These are phyloP conservation scores for Gymnoscelis rufifasciata DNA, from an alignment of 2,888 invertebrate genomes.

Conservation along the genomic window DNA sequence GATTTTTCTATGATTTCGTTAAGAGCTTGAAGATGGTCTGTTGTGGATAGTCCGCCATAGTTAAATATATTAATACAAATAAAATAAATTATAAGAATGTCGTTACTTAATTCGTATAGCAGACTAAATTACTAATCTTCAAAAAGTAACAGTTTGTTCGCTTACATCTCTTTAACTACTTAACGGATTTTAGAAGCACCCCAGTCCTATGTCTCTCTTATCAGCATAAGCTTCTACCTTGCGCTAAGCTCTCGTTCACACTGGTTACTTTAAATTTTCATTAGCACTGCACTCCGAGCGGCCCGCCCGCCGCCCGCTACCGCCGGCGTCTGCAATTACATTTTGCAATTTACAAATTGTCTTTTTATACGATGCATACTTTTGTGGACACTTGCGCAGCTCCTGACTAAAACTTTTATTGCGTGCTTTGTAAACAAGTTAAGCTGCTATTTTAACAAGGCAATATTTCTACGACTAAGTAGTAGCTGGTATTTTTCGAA, in stretches of 20 bases:
- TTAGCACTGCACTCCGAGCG: constrained; percentile 47
- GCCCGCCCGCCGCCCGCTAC: constrained; percentile 29
- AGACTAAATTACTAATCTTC: no score
- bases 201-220: no score
- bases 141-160: no score
- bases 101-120: no score
- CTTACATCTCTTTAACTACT: no score
- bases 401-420: constrained; percentile 22
- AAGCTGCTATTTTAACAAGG: constrained; percentile 11
- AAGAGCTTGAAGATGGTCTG: no score
- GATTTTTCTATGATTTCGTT: no score
- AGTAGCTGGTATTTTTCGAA: neutral
- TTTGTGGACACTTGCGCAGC: constrained; percentile 32
- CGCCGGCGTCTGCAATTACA: constrained; percentile 57
- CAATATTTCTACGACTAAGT: neutral
- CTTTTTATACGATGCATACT: constrained; percentile 54
- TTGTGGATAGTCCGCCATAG: no score
- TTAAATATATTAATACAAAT: no score
- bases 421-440: constrained; percentile 6
- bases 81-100: no score
- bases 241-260: constrained; percentile 37
- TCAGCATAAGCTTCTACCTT: constrained; percentile 25
- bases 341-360: constrained; percentile 64
- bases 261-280: constrained; percentile 73
- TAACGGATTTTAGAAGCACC: no score